A percentile compares a stretch with the other conserved stretches of the same genome.
Evolutionary conservation across 2,797 vertebrate genomes (phyloP).

Genomic region (Austrolebias charrua): DNA sequence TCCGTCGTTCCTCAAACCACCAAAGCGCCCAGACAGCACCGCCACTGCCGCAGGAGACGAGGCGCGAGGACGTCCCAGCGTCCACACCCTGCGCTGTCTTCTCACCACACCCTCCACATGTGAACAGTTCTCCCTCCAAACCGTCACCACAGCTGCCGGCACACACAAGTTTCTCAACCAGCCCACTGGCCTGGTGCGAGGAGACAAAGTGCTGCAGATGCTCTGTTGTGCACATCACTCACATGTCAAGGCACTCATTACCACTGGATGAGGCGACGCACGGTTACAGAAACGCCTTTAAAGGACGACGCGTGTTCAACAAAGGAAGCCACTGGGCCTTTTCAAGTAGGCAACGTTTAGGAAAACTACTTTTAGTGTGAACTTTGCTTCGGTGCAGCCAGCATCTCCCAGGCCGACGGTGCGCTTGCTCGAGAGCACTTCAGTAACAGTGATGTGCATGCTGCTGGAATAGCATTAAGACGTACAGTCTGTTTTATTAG

Average conservation of each 20-base stretch:
- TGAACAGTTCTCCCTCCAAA: conserved; percentile 61
- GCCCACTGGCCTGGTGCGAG: conserved; percentile 56
- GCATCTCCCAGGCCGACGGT: conserved; percentile 57
- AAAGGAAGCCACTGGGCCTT: conserved; percentile 60
- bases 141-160: conserved; percentile 60
- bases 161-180: conserved; percentile 61
- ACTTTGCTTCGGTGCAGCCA: conserved; percentile 63
- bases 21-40: conserved; percentile 51
- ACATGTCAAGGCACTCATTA: conserved; percentile 72
- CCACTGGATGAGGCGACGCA: conserved; percentile 50
- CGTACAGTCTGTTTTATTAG: conserved; percentile 75
- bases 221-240: conserved; percentile 60
- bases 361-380: conserved; percentile 63
- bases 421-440: conserved; percentile 54
- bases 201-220: conserved; percentile 72
- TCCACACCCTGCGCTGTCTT: conserved; percentile 69
- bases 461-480: conserved; percentile 77
- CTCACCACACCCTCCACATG: conserved; percentile 78
- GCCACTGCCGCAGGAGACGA: conserved; percentile 53
- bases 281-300: conserved; percentile 59
- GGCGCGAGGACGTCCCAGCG: conserved; percentile 48
- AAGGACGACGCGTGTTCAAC: conserved; percentile 57
- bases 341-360: conserved; percentile 51
- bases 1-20: conserved; percentile 40
- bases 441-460: conserved; percentile 57